Conservation (phyloP, 2,888 invertebrate species). For the Ochropleura plecta region DNA sequence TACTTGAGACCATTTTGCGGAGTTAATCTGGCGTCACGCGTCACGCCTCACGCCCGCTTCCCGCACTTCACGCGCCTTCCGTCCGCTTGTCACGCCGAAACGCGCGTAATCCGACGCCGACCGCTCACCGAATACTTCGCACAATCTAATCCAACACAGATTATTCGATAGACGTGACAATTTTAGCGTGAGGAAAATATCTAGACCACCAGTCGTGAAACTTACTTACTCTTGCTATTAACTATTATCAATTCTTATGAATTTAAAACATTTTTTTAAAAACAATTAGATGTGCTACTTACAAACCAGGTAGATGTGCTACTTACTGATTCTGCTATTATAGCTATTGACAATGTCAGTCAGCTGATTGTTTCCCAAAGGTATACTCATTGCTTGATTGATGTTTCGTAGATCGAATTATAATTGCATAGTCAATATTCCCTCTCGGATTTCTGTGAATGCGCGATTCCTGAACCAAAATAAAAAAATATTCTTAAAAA, state of each 20-base stretch:
- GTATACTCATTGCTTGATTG: background rate
- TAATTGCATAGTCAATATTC: background rate
- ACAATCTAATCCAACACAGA: constrained; percentile 43
- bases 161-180: constrained; percentile 40
- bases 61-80: constrained; percentile 20
- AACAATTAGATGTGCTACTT: background rate
- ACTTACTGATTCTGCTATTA: background rate
- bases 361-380: constrained; percentile 1
- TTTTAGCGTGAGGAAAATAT: no score
- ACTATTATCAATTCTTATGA: background rate
- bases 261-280: background rate
- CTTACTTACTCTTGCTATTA: background rate
- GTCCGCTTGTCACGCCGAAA: constrained; percentile 37
- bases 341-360: background rate
- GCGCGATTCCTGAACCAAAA: no score
- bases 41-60: constrained; percentile 26
- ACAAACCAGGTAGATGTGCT: no score
- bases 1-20: constrained; percentile 52
- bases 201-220: background rate
- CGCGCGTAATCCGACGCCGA: constrained; percentile 54
- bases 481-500: background rate
- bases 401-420: background rate
- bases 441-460: background rate
- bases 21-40: constrained; percentile 55
- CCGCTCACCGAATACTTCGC: constrained; percentile 47